Evolutionary conservation across 2,888 invertebrate genomes (phyloP), one percentile per base, ranked within the genome.

Genomic region (Mythimna vitellina): DNA sequence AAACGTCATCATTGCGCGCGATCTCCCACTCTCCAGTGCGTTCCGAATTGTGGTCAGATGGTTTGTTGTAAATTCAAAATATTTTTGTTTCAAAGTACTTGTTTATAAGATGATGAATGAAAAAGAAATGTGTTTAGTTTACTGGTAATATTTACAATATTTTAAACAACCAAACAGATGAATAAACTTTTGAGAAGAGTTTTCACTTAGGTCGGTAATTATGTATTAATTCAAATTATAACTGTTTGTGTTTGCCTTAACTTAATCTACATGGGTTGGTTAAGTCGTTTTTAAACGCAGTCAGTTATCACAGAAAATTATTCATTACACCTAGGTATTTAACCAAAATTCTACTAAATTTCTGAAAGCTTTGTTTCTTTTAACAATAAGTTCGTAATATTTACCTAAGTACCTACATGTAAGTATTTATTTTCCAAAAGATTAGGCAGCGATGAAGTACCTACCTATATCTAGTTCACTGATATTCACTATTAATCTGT

Each of bases 1-100:
- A 85, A 89, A 88, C 89, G 89, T 89, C 88, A 88, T 78, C 72
- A 74, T 78, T 75, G 76, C 81, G 85, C 85, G 82, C 87, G 86
- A 86, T 88, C 87, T 88, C 90, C 89, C 89, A 75, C 85, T 85
- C 78, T 80, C 85, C 73, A 20, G 73, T 69, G 42, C 69, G 75
- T 88, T 90, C 86, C 84, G 84, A 87, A 82, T 78, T 84, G 62
- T 78, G 65, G 72, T 80, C 66, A 61, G 70, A 72, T 74, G 71
- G 57, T 65, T 63, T 57, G 42, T 68, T 51, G 65, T 58, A 49
- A 62, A 80, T 70, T 70, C 35, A 67, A 65, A 69, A 73, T 61
- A 64, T 72, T 82, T 65, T 71, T 75, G 56, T 69, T 58, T n/a
- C 10, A 22, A 56, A 25, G n/a, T 53, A 29, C 38, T 1, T 54